A percentile compares a stretch with the other conserved stretches of the same genome.
Evolutionary conservation across 2,888 invertebrate species (phyloP).

Genomic region (Leucophora obtusa): DNA sequence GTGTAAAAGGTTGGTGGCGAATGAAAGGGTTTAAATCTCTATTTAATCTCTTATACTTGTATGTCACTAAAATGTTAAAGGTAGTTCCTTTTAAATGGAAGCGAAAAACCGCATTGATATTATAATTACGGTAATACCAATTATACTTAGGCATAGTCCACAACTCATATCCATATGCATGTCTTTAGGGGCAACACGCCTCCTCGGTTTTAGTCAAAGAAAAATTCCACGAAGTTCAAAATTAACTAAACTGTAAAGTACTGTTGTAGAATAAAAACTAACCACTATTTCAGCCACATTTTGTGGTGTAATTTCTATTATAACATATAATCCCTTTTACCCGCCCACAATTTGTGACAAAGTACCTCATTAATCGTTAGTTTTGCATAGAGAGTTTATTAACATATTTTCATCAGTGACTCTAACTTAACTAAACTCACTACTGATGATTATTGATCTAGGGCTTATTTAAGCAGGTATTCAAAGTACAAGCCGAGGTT

Average conservation of each 20-base stretch:
- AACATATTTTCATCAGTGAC: background rate
- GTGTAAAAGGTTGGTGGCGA: too few species aligned
- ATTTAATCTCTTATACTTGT: too few species aligned
- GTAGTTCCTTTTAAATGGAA: conserved; percentile 26
- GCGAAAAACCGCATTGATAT: conserved; percentile 57
- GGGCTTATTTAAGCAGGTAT: background rate
- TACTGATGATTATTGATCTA: conserved; percentile 4
- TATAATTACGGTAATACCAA: conserved; percentile 74
- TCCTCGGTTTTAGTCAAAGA: conserved; percentile 19
- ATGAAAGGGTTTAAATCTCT: too few species aligned
- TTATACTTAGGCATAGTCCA: conserved; percentile 61
- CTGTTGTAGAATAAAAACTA: background rate
- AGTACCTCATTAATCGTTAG: conserved; percentile 47
- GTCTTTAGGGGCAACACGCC: conserved; percentile 43
- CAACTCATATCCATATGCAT: background rate
- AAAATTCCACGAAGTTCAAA: conserved; percentile 2
- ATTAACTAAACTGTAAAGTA: background rate
- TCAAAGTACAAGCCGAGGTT: too few species aligned
- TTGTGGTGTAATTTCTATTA: conserved; percentile 29
- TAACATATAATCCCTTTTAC: conserved; percentile 39
- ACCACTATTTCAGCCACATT: conserved; percentile 6
- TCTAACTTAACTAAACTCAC: background rate
- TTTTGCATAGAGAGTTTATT: conserved; percentile 12
- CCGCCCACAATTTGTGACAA: conserved; percentile 51
- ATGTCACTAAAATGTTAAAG: background rate